These are phyloP conservation scores for Trypoxylon attenuatum DNA, from an alignment of 2,888 invertebrate genomes.

Conservation along the genomic window DNA sequence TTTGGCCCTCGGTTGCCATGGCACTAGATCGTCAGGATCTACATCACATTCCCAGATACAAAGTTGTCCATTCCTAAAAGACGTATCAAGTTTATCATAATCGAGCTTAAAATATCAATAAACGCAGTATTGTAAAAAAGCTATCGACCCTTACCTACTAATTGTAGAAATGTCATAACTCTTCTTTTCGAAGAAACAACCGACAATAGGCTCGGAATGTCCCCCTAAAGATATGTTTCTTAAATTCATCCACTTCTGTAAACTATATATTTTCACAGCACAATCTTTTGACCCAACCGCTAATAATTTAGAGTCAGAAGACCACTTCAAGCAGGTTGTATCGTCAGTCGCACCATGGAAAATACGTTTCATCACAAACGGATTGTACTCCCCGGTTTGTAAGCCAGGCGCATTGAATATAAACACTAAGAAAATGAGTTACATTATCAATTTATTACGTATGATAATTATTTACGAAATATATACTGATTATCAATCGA, in stretches of 20 bases:
- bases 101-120: no score
- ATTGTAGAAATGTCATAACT: slow-evolving; percentile 90
- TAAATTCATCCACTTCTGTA: slow-evolving; percentile 84
- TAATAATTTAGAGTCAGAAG: slow-evolving; percentile 90
- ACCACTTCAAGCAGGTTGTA: slow-evolving; percentile 93
- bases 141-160: slow-evolving; percentile 75
- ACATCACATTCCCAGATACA: slow-evolving; percentile 91
- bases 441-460: slow-evolving; percentile 6
- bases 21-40: slow-evolving; percentile 81
- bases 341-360: slow-evolving; percentile 90
- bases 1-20: slow-evolving; percentile 75
- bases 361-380: slow-evolving; percentile 89
- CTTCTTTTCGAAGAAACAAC: slow-evolving; percentile 90
- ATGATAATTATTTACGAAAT: neutral
- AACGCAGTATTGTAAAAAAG: no score
- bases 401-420: slow-evolving; percentile 91
- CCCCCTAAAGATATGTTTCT: slow-evolving; percentile 86
- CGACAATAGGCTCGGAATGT: slow-evolving; percentile 89
- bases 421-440: slow-evolving; percentile 78
- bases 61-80: slow-evolving; percentile 84
- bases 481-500: neutral
- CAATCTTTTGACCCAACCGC: slow-evolving; percentile 95
- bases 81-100: no score
- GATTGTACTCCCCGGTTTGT: slow-evolving; percentile 88
- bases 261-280: slow-evolving; percentile 87